Evolutionary conservation across 2,113 vertebrate genomes (phyloP).

Genomic region (Cricetomys ansorgei): DNA sequence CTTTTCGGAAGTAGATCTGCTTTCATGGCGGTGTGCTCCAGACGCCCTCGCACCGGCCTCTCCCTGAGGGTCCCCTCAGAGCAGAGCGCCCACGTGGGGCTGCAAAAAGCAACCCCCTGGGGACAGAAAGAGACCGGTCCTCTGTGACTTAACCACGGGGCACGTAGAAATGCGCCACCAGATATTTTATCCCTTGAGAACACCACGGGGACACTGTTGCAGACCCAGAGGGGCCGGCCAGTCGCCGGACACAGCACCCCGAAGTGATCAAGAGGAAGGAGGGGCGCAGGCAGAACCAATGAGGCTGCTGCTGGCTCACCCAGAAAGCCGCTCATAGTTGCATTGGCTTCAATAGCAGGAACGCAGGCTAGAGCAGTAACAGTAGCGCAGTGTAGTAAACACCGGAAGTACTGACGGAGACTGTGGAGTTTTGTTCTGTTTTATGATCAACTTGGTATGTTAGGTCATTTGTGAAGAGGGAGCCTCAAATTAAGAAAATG

Average conservation of each 20-base stretch:
- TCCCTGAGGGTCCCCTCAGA: background rate
- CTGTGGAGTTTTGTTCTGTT: background rate
- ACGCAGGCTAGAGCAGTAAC: background rate
- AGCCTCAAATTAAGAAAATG: background rate
- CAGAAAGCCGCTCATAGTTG: background rate
- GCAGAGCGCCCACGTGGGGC: background rate
- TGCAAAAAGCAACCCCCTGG: background rate
- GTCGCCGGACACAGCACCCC: background rate
- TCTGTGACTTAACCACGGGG: fast-evolving
- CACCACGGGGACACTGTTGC: too few relatives aligned
- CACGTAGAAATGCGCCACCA: background rate
- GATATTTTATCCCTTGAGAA: background rate
- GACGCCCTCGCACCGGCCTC: background rate
- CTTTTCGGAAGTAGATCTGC: too few relatives aligned
- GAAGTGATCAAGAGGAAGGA: background rate
- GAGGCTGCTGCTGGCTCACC: background rate
- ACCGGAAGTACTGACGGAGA: background rate
- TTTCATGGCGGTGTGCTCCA: background rate
- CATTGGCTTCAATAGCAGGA: background rate
- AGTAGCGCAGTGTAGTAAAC: too few relatives aligned
- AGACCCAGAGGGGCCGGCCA: background rate
- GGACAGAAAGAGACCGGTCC: background rate
- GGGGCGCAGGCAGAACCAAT: background rate
- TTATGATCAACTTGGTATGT: background rate
- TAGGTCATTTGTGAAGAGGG: background rate